Evolutionary conservation across 2,113 vertebrate species (phyloP), one percentile per base, ranked within the genome.

Genomic region (Trinectes maculatus): DNA sequence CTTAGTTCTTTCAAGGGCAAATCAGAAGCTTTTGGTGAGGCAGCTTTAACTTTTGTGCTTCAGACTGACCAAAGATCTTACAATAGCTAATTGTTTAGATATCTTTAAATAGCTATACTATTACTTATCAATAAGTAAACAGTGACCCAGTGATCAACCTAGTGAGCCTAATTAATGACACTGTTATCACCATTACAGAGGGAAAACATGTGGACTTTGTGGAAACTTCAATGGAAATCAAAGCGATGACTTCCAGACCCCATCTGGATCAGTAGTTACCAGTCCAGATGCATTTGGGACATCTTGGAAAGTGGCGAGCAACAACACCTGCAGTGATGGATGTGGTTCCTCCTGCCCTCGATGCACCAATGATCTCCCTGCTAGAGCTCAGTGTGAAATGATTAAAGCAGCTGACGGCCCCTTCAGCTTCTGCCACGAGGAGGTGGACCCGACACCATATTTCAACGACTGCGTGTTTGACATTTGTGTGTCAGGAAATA

Each of bases 181-280:
- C n/a, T 31, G 21, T 33, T 3, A 22, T 26, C 22, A 25, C 37
- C 21, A 47, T 15, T 36, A 16, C 4, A 82, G 87, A 10, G 85
- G 66, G 19, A 12, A 69, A 18, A 84, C 52, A 1, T 87, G 90
- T 4, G 89, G 91, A 29, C 79, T 91, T 15, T 92, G 90, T 79
- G 91, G 91, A 16, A 82, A 92, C 70, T 91, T 91, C 62, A 90
- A 92, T 61, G 67, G 85, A 3, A 56, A 82, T 28, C n/a, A 22
- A 8, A 51, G 6, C 3, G 91, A 93, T 24, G 89, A 91, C 3
- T 82, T 88, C 3, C 11, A 42, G 16, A 77, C 59, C 0, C 82
- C 42, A 5, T 77, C 70, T 10, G 89, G 92, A n/a, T 4, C 8
- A 2, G 24, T 16, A 13, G 69, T 78, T 16, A 0, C 29, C 2